Conservation (phyloP, 1,140 invertebrate genomes). For the Penaeus japonicus region DNA sequence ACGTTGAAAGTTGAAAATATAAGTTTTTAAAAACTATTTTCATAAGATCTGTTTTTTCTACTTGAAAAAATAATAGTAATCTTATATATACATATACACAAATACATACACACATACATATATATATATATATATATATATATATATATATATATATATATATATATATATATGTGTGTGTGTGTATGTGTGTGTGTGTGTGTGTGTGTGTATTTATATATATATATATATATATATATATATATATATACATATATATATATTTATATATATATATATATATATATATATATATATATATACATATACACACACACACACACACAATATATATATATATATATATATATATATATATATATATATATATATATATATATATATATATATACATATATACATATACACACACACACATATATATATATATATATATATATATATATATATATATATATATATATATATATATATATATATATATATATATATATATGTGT, state of each 20-base stretch:
- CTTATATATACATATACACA: neutral
- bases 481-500: conserved; percentile 6
- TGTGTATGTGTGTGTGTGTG: neutral
- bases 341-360: too few relatives aligned
- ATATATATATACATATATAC: too few relatives aligned
- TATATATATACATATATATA: neutral
- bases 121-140: conserved; percentile 6
- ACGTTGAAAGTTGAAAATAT: too few relatives aligned
- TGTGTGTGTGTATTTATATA: neutral
- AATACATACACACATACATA: neutral
- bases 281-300: neutral
- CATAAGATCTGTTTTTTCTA: too few relatives aligned
- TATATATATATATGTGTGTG: neutral
- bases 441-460: too few relatives aligned
- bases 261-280: neutral
- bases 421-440: too few relatives aligned
- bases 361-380: too few relatives aligned
- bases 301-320: too few relatives aligned
- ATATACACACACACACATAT: too few relatives aligned
- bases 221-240: neutral
- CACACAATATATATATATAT: too few relatives aligned
- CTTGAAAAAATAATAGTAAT: neutral
- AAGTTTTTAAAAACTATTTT: too few relatives aligned
- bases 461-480: neutral
- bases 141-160: neutral